Evolutionary conservation across 2,113 vertebrate species (phyloP).

Genomic region (Gambusia holbrooki): DNA sequence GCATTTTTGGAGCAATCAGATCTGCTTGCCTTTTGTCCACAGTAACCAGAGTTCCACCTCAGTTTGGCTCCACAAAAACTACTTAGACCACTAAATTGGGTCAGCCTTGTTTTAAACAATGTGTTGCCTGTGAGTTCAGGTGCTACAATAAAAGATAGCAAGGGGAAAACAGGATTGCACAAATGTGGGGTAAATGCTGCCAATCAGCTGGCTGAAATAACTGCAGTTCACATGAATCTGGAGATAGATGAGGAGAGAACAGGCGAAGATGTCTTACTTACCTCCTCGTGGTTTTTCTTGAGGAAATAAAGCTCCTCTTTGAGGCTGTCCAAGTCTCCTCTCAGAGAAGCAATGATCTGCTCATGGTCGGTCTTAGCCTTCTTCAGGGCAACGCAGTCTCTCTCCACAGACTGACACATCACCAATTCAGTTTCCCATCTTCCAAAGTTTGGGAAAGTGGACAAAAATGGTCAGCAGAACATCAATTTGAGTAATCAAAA

Average conservation of each 20-base stretch:
- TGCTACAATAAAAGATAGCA: background rate
- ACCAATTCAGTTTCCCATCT: conserved; percentile 85
- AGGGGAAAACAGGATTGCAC: conserved; percentile 35
- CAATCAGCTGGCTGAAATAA: background rate
- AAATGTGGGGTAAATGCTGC: conserved; percentile 30
- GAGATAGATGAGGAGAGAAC: background rate
- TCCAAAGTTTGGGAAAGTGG: background rate
- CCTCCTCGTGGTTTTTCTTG: conserved; percentile 92
- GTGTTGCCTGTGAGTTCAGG: conserved; percentile 36
- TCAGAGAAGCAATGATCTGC: conserved; percentile 87
- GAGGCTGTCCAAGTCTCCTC: conserved; percentile 89
- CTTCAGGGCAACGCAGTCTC: conserved; percentile 86
- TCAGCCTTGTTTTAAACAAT: conserved; percentile 32
- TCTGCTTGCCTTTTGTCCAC: conserved; percentile 52
- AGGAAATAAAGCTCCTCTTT: conserved; percentile 89
- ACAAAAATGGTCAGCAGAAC: background rate
- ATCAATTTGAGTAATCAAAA: too few relatives aligned
- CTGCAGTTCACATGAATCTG: background rate
- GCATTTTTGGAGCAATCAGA: conserved; percentile 59
- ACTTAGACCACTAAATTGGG: conserved; percentile 50
- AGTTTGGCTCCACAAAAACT: conserved; percentile 23
- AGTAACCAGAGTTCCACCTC: conserved; percentile 62
- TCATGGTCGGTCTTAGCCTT: conserved; percentile 86
- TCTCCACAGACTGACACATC: conserved; percentile 89
- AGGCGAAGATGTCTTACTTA: conserved; percentile 41